These are phyloP conservation scores for Agrochola circellaris DNA, from an alignment of 2,888 invertebrate genomes.

Conservation along the genomic window DNA sequence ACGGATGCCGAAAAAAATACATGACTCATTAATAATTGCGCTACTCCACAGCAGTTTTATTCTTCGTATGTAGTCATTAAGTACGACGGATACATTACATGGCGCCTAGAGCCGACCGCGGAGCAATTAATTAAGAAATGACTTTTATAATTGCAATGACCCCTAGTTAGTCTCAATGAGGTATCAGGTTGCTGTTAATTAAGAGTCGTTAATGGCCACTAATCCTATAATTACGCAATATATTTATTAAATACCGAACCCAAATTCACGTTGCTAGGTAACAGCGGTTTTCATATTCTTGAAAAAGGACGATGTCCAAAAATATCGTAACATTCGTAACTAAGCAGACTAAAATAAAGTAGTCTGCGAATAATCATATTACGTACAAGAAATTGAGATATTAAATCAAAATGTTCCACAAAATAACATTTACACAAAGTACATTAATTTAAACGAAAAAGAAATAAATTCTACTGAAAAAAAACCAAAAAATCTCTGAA, in stretches of 20 bases:
- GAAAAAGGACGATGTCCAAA: not conserved
- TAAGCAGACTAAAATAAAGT: not conserved
- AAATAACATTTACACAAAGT: conserved; percentile 20
- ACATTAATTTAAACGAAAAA: conserved; percentile 17
- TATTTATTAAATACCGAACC: conserved; percentile 11
- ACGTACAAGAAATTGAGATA: not conserved
- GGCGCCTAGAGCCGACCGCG: conserved; percentile 37
- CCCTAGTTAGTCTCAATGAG: conserved; percentile 25
- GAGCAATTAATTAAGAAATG: conserved; percentile 41
- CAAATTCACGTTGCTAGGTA: not conserved
- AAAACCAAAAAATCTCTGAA: conserved; percentile 23
- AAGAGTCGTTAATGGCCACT: conserved; percentile 15
- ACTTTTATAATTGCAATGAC: conserved; percentile 43
- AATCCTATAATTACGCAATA: conserved; percentile 23
- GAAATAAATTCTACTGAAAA: conserved; percentile 11
- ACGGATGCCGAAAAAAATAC: conserved; percentile 18
- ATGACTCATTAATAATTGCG: conserved; percentile 27
- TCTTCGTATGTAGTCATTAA: conserved; percentile 33
- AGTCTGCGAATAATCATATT: not conserved
- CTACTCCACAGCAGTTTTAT: conserved; percentile 24
- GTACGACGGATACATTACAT: conserved; percentile 19
- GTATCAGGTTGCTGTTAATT: conserved; percentile 38
- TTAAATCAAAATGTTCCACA: not conserved
- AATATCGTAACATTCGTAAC: not conserved
- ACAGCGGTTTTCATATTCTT: not conserved